A percentile compares a stretch with the other conserved stretches of the same genome.
These are phyloP conservation scores for Scaptomyza pallida DNA, from an alignment of 1,140 invertebrate species.

Conservation along the genomic window DNA sequence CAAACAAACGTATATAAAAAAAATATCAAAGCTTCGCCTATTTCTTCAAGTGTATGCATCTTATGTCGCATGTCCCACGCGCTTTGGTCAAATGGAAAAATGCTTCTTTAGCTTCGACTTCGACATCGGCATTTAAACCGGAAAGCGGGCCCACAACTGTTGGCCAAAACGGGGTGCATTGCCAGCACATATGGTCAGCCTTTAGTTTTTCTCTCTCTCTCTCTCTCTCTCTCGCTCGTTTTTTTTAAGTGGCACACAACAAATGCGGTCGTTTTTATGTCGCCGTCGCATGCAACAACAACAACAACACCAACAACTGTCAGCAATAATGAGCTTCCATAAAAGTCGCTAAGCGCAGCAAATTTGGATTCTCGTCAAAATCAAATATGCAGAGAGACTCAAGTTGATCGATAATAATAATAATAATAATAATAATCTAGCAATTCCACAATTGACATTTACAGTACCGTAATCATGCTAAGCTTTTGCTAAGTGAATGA, in stretches of 20 bases:
- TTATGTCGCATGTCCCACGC: slow-evolving; percentile 3
- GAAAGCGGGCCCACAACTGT: slow-evolving; percentile 19
- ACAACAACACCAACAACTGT: slow-evolving; percentile 3
- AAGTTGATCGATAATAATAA: neutral
- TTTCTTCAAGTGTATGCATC: neutral
- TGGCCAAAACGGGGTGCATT: slow-evolving; percentile 24
- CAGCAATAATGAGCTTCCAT: slow-evolving; percentile 11
- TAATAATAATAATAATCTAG: no score
- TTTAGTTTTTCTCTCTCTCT: neutral
- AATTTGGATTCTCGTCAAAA: neutral
- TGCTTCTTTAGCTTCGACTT: neutral
- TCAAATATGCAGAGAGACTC: neutral
- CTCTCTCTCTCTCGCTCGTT: neutral
- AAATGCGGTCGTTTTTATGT: slow-evolving; percentile 40
- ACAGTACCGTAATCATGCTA: neutral
- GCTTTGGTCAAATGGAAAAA: slow-evolving; percentile 10
- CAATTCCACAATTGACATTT: neutral
- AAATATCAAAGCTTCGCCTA: no score
- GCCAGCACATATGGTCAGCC: slow-evolving; percentile 43
- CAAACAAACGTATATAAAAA: no score
- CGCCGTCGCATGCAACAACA: slow-evolving; percentile 32
- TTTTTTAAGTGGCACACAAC: slow-evolving; percentile 34
- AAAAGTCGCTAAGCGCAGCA: neutral
- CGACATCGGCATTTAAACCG: slow-evolving; percentile 14
- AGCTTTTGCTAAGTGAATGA: no score